phyloP scores from a whole-genome alignment of 2,888 invertebrate species.

The Elmis aenea region DNA sequence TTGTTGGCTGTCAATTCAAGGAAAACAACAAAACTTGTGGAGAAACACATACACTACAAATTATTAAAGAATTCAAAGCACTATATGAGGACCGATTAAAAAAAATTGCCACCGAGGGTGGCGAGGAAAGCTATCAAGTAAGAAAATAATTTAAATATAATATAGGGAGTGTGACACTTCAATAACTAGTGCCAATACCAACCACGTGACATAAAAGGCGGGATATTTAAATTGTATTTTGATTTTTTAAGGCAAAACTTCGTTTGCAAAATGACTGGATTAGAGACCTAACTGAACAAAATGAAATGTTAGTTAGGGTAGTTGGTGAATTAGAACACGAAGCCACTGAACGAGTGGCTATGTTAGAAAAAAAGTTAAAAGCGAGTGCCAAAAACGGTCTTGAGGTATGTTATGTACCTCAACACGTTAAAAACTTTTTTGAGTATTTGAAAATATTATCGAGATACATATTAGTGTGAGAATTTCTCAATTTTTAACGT shows the following conservation, averaged over 20 bases:
- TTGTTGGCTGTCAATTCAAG: too few relatives aligned
- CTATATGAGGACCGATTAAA: constrained; percentile 59
- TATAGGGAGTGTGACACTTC: too few relatives aligned
- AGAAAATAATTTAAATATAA: not conserved
- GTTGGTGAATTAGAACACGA: constrained; percentile 65
- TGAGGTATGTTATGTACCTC: constrained; percentile 32
- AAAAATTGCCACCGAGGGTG: constrained; percentile 51
- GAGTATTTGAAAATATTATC: too few relatives aligned
- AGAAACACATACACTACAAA: constrained; percentile 45
- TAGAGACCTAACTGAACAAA: constrained; percentile 62
- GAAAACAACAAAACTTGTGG: constrained; percentile 34
- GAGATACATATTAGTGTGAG: too few relatives aligned
- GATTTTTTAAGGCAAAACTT: constrained; percentile 55
- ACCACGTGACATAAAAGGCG: not conserved
- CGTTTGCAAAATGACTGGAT: constrained; percentile 62
- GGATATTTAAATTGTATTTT: constrained; percentile 4
- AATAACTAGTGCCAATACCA: too few relatives aligned
- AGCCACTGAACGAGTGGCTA: constrained; percentile 54
- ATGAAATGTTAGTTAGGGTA: constrained; percentile 59
- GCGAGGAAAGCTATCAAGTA: constrained; percentile 36
- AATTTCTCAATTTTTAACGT: too few relatives aligned
- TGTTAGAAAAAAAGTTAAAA: constrained; percentile 52
- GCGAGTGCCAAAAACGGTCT: constrained; percentile 44
- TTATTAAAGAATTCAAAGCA: constrained; percentile 57
- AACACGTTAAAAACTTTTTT: not conserved